Conservation (phyloP, 1,140 invertebrate species). For the Acromyrmex heyeri region DNA sequence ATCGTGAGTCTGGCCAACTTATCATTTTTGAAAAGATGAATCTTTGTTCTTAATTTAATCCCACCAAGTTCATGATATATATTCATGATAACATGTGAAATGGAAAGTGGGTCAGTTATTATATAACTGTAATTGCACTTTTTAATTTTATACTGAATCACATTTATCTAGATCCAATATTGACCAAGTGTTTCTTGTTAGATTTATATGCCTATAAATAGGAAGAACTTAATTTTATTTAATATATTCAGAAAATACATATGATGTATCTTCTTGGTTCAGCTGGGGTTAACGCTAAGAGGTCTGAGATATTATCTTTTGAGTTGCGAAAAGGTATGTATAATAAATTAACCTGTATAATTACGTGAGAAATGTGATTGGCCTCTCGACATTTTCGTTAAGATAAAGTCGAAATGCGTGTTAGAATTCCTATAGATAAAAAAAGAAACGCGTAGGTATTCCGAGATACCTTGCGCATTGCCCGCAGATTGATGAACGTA, state of each 20-base stretch:
- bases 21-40: not conserved
- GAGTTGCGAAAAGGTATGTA: not conserved
- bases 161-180: not conserved
- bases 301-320: not conserved
- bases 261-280: not conserved
- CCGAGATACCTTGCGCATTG: not conserved
- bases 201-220: not conserved
- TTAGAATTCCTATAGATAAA: constrained; percentile 4
- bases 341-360: constrained; percentile 15
- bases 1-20: not conserved
- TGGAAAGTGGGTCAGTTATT: not conserved
- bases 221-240: not conserved
- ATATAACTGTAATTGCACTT: not conserved
- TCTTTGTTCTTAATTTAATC: not conserved
- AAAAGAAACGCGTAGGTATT: not conserved
- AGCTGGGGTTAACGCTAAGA: not conserved
- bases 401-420: constrained; percentile 32
- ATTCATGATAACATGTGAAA: not conserved
- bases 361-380: constrained; percentile 17
- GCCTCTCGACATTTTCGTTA: constrained; percentile 9
- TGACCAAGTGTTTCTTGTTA: not conserved
- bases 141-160: not conserved
- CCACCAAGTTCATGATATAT: not conserved
- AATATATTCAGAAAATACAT: not conserved
- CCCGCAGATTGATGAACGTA: constrained; percentile 37